Conservation (phyloP, 2,113 vertebrate genomes). For the Eulacestoma nigropectus region DNA sequence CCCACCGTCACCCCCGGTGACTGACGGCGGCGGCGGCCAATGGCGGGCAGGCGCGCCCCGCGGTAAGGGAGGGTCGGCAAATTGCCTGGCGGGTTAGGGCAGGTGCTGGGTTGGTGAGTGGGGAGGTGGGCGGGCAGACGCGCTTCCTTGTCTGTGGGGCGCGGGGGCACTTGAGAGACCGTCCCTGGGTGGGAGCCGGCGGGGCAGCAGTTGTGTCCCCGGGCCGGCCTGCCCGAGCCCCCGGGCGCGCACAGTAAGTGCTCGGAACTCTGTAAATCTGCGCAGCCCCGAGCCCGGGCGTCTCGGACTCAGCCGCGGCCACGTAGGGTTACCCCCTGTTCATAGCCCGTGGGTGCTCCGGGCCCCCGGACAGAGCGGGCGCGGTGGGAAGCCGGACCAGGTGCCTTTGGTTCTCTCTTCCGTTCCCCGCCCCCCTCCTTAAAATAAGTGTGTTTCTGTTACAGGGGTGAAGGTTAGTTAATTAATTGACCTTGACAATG, state of each 20-base stretch:
- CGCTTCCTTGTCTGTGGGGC: fast-evolving
- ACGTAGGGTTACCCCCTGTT: background rate
- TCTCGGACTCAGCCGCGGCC: background rate
- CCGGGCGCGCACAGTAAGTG: background rate
- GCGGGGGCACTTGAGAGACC: background rate
- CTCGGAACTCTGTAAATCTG: background rate
- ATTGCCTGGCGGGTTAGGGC: background rate
- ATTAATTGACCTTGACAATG: background rate
- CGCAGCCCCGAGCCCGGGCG: fast-evolving
- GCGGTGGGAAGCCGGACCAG: fast-evolving
- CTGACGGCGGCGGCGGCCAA: background rate
- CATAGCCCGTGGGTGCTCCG: background rate
- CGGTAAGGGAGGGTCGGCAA: background rate
- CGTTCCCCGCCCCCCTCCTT: background rate
- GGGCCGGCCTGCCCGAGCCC: background rate
- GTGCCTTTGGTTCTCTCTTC: background rate
- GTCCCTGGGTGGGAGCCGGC: fast-evolving
- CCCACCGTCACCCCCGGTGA: background rate
- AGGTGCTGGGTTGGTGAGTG: background rate
- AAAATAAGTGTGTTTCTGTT: background rate
- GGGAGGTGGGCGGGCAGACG: background rate
- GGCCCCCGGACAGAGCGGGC: background rate
- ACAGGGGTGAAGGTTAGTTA: background rate
- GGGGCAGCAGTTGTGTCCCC: fast-evolving
- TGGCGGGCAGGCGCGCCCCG: background rate